These are phyloP conservation scores for Pachycephus smyrnensis DNA, from an alignment of 2,888 invertebrate species.

Conservation along the genomic window DNA sequence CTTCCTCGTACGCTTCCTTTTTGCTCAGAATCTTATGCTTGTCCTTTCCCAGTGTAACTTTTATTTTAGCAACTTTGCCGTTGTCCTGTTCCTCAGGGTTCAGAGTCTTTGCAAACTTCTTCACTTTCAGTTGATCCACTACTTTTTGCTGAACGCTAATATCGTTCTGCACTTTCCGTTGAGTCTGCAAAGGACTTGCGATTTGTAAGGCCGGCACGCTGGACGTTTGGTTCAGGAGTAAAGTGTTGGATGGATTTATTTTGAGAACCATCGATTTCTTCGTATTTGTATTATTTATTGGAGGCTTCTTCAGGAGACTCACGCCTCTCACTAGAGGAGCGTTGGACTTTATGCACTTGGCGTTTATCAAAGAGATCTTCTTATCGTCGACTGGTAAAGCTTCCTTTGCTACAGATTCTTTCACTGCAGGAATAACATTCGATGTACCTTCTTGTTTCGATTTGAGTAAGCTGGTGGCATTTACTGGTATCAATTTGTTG, in stretches of 20 bases:
- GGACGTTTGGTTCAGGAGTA: conserved; percentile 45
- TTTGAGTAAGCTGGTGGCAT: conserved; percentile 25
- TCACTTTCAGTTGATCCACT: conserved; percentile 5
- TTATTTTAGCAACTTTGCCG: conserved; percentile 28
- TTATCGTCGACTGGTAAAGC: background rate
- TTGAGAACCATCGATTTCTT: conserved; percentile 25
- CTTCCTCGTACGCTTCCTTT: conserved; percentile 44
- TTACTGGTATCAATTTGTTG: conserved; percentile 45
- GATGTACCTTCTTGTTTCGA: background rate
- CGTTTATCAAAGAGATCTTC: background rate
- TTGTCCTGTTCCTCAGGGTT: conserved; percentile 11
- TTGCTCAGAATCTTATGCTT: conserved; percentile 45
- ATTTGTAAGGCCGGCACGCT: conserved; percentile 51
- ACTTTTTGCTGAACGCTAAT: background rate
- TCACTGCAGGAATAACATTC: background rate
- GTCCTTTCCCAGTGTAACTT: conserved; percentile 48
- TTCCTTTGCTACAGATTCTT: no score
- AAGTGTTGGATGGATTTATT: conserved; percentile 43
- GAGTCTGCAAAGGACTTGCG: conserved; percentile 27
- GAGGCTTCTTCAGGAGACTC: conserved; percentile 46
- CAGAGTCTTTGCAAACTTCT: conserved; percentile 9
- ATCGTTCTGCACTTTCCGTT: background rate
- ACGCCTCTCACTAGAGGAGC: conserved; percentile 27
- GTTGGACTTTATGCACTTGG: background rate
- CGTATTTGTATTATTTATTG: conserved; percentile 3